phyloP scores from a whole-genome alignment of 1,140 invertebrate genomes.

The Drosophila nebulosa region DNA sequence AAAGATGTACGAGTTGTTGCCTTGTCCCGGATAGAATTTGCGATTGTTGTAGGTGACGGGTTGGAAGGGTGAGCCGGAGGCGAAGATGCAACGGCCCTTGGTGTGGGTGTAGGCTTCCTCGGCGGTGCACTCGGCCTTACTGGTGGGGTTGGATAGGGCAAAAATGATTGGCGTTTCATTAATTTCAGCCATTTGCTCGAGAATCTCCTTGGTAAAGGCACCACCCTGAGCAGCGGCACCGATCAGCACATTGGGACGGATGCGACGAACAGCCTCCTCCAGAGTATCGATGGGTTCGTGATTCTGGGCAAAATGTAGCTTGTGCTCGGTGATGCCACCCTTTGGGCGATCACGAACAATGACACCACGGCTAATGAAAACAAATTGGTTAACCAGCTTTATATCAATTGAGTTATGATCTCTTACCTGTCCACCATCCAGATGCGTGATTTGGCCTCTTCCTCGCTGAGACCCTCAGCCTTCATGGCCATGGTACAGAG shows the following conservation, averaged over 20 bases:
- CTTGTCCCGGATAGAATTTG: conserved; percentile 93
- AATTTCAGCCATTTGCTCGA: conserved; percentile 88
- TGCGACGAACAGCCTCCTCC: conserved; percentile 87
- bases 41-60: conserved; percentile 90
- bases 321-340: conserved; percentile 85
- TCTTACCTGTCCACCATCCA: conserved; percentile 82
- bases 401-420: background rate
- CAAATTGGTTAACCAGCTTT: conserved; percentile 82
- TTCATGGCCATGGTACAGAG: conserved; percentile 94
- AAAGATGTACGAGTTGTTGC: conserved; percentile 98
- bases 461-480: conserved; percentile 86
- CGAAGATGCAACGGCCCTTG: conserved; percentile 89
- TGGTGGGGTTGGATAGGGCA: conserved; percentile 97
- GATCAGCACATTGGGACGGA: conserved; percentile 94
- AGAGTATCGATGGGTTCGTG: conserved; percentile 88
- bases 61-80: conserved; percentile 95
- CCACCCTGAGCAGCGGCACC: conserved; percentile 94
- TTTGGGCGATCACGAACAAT: conserved; percentile 91
- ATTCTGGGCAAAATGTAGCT: conserved; percentile 90
- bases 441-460: conserved; percentile 60
- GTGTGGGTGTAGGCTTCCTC: conserved; percentile 94
- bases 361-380: conserved; percentile 87
- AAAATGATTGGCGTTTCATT: conserved; percentile 91
- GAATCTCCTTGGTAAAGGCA: conserved; percentile 93
- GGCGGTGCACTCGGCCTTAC: conserved; percentile 98